Evolutionary conservation across 2,797 vertebrate genomes (phyloP).

Genomic region (Pseudochaenichthys georgianus): DNA sequence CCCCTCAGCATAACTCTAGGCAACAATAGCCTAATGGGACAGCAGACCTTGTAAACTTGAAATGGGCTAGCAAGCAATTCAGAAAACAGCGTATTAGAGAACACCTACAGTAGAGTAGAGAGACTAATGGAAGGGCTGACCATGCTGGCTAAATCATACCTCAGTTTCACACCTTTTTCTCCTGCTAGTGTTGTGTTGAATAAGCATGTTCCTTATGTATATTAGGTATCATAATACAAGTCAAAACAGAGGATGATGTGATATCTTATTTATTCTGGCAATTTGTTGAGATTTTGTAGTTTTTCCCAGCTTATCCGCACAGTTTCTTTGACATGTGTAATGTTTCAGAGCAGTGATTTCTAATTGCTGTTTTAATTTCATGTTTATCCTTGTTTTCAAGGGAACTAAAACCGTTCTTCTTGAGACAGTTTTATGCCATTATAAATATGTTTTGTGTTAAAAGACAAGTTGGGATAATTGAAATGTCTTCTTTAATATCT

Average conservation of each 20-base stretch:
- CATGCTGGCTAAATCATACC: constrained; percentile 21
- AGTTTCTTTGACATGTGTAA: constrained; percentile 14
- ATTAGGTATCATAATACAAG: background rate
- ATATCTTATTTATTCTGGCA: constrained; percentile 1
- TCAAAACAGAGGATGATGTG: background rate
- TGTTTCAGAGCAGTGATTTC: constrained; percentile 28
- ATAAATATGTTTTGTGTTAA: constrained; percentile 37
- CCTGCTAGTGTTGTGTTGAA: background rate
- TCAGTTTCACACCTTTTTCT: constrained; percentile 8
- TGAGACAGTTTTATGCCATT: constrained; percentile 43
- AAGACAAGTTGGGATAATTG: constrained; percentile 49
- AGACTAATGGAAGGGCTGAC: constrained; percentile 35
- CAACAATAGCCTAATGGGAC: constrained; percentile 42
- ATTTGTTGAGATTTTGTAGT: background rate
- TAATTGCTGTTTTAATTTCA: constrained; percentile 35
- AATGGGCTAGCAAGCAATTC: constrained; percentile 34
- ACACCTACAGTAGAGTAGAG: constrained; percentile 5
- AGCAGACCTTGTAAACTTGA: constrained; percentile 41
- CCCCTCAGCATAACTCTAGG: constrained; percentile 33
- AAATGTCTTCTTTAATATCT: constrained; percentile 52
- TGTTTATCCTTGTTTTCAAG: constrained; percentile 26
- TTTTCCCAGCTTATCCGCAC: background rate
- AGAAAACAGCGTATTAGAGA: constrained; percentile 23
- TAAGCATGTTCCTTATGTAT: background rate
- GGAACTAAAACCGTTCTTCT: constrained; percentile 22